Evolutionary conservation across 2,113 vertebrate species (phyloP).

Genomic region (Coturnix japonica): DNA sequence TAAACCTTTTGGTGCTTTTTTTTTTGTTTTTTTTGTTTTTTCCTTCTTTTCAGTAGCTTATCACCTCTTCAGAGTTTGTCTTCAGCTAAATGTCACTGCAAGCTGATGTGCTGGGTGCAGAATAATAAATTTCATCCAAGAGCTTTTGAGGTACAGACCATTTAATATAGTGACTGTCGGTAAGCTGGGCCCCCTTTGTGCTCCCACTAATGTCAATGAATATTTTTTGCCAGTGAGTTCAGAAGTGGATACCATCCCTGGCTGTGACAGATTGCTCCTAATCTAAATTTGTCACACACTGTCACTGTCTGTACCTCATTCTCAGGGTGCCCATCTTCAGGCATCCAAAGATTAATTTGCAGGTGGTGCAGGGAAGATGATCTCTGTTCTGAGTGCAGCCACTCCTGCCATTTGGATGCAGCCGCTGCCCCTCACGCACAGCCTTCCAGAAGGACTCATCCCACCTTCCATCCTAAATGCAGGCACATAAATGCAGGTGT

Average conservation of each 20-base stretch:
- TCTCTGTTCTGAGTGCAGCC: rapidly evolving
- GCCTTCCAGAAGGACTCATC: background rate
- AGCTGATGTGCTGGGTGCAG: background rate
- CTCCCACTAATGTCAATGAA: slow-evolving; percentile 10
- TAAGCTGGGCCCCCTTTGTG: background rate
- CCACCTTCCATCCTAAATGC: background rate
- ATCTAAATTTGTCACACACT: slow-evolving; percentile 32
- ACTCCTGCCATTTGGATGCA: background rate
- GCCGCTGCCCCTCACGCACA: background rate
- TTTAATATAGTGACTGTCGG: slow-evolving; percentile 37
- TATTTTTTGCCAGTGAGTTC: background rate
- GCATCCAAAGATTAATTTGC: background rate
- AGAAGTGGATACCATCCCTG: background rate
- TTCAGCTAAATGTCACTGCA: slow-evolving; percentile 4
- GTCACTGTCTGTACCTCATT: background rate
- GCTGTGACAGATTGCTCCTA: slow-evolving; percentile 13
- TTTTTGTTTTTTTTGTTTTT: background rate
- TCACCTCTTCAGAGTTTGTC: background rate
- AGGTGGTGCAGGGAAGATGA: background rate
- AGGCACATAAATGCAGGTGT: background rate
- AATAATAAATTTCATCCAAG: slow-evolving; percentile 36
- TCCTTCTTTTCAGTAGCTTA: background rate
- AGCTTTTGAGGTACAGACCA: slow-evolving; percentile 21
- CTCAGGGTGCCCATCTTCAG: slow-evolving; percentile 16
- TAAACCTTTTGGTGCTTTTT: background rate